These are phyloP conservation scores for Bedellia somnulentella DNA, from an alignment of 2,888 invertebrate genomes.

Conservation along the genomic window DNA sequence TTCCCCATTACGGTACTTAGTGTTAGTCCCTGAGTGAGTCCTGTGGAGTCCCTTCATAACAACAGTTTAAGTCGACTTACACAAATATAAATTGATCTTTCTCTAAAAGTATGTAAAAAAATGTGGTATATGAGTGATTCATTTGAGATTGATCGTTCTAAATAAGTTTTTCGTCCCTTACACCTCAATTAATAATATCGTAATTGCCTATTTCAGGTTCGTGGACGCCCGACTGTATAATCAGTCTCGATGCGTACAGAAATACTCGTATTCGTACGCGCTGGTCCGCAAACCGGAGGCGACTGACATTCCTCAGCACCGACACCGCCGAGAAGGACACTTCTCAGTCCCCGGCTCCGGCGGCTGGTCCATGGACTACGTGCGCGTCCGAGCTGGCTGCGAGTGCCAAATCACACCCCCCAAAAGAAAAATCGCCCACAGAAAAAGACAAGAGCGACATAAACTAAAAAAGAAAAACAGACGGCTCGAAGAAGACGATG, in stretches of 20 bases:
- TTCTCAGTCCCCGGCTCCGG: conserved; percentile 56
- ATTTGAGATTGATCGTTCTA: no score
- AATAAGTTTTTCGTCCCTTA: no score
- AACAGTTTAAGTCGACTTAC: no score
- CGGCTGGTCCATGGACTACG: conserved; percentile 80
- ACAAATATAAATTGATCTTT: no score
- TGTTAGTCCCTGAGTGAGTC: no score
- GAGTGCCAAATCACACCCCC: conserved; percentile 74
- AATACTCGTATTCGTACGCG: conserved; percentile 83
- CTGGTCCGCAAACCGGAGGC: conserved; percentile 67
- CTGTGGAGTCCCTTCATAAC: no score
- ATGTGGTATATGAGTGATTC: no score
- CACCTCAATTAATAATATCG: no score
- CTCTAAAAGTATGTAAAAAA: no score
- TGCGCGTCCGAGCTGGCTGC: conserved; percentile 81
- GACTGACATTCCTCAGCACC: conserved; percentile 33
- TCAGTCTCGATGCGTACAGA: conserved; percentile 79
- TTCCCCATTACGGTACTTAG: no score
- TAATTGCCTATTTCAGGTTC: conserved; percentile 52
- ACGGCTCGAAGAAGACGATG: conserved; percentile 30
- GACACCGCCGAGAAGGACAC: conserved; percentile 34
- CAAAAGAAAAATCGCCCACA: conserved; percentile 38
- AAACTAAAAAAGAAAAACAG: conserved; percentile 34
- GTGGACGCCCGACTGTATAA: conserved; percentile 69
- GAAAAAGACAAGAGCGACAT: conserved; percentile 27